A percentile compares a stretch with the other conserved stretches of the same genome.
These are phyloP conservation scores for Carapus acus DNA, from an alignment of 2,797 vertebrate genomes.

Conservation along the genomic window DNA sequence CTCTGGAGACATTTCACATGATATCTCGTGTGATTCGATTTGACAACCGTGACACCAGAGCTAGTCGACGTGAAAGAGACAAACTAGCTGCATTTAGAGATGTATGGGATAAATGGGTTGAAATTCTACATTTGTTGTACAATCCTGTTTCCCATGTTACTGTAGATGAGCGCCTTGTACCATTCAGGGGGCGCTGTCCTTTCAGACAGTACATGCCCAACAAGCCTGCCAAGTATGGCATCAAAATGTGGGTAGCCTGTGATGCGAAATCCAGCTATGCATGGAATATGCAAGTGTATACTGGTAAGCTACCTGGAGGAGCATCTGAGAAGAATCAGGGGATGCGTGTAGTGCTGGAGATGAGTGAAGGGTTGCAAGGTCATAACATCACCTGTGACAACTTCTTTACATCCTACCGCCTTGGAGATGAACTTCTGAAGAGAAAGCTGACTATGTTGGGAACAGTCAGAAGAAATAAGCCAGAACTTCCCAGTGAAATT, in stretches of 20 bases:
- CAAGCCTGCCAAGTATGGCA: too few species aligned
- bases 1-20: constrained; percentile 17
- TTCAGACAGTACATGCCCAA: too few species aligned
- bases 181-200: too few species aligned
- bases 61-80: constrained; percentile 19
- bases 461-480: background rate
- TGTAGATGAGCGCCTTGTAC: too few species aligned
- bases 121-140: constrained; percentile 1
- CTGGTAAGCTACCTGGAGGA: background rate
- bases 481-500: background rate
- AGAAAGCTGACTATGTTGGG: background rate
- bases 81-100: constrained; percentile 12
- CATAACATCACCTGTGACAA: background rate
- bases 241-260: too few species aligned
- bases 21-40: constrained; percentile 19
- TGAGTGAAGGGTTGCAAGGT: background rate
- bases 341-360: background rate
- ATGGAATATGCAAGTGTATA: background rate
- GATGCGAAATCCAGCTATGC: constrained; percentile 1
- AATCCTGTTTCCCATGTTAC: too few species aligned
- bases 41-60: constrained; percentile 23
- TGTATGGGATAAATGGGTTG: background rate
- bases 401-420: background rate
- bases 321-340: background rate
- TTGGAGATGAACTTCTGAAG: background rate